These are phyloP conservation scores for Scartelaos histophorus DNA, from an alignment of 2,113 vertebrate species.

Conservation along the genomic window DNA sequence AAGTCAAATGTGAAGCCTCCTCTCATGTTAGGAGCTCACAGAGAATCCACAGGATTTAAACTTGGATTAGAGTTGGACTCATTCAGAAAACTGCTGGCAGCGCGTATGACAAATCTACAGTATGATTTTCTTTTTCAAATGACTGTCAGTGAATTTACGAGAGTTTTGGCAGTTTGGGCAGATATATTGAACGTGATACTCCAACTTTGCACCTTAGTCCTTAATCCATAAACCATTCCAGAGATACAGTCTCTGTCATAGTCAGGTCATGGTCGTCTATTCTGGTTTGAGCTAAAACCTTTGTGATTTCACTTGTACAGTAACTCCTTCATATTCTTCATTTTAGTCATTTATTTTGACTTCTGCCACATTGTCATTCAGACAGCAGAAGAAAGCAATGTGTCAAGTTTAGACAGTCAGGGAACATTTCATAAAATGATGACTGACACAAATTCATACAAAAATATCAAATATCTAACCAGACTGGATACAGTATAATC, in stretches of 20 bases:
- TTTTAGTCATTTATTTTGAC: neutral
- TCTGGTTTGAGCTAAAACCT: constrained; percentile 18
- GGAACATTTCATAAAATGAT: neutral
- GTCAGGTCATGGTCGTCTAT: constrained; percentile 38
- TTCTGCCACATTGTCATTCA: constrained; percentile 13
- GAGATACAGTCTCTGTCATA: constrained; percentile 56
- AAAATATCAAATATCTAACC: neutral
- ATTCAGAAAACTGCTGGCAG: constrained; percentile 59
- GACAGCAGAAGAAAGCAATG: neutral
- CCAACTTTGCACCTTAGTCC: constrained; percentile 39
- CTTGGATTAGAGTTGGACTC: constrained; percentile 60
- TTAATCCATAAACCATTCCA: constrained; percentile 71
- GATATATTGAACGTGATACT: constrained; percentile 71
- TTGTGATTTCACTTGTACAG: constrained; percentile 48
- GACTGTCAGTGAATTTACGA: constrained; percentile 53
- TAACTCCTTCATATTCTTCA: neutral
- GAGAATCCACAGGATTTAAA: constrained; percentile 60
- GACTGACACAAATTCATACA: neutral
- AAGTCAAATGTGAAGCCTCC: constrained; percentile 51
- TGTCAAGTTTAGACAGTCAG: neutral
- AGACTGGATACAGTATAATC: neutral
- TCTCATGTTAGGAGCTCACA: constrained; percentile 57
- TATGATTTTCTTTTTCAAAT: constrained; percentile 40
- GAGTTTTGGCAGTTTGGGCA: constrained; percentile 65
- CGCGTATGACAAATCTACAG: constrained; percentile 63